These are phyloP conservation scores for Pseudomyrmex concolor DNA, from an alignment of 1,140 invertebrate genomes.

Conservation along the genomic window DNA sequence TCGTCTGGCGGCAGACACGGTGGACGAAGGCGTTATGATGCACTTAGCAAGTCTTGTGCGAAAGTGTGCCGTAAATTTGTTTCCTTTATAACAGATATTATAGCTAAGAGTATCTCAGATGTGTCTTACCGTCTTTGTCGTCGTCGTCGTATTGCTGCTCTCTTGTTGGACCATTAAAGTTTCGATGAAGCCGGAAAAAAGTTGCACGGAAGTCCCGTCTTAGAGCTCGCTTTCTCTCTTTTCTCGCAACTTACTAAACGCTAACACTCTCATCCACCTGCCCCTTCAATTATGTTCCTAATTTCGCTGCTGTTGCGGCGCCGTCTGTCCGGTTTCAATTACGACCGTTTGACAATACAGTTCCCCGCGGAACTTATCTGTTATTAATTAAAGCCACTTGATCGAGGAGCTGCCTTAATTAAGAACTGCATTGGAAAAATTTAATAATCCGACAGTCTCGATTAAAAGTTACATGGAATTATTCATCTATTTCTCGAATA, in stretches of 20 bases:
- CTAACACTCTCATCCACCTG: conserved; percentile 63
- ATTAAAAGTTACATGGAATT: conserved; percentile 60
- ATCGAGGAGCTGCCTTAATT: conserved; percentile 43
- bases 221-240: conserved; percentile 23
- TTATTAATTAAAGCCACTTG: conserved; percentile 46
- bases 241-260: conserved; percentile 38
- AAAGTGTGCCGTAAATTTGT: conserved; percentile 60
- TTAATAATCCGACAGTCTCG: conserved; percentile 48
- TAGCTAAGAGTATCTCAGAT: conserved; percentile 14
- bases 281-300: conserved; percentile 64
- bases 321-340: conserved; percentile 50
- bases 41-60: conserved; percentile 58
- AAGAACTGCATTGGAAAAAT: conserved; percentile 31
- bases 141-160: conserved; percentile 6
- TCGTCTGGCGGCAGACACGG: conserved; percentile 39
- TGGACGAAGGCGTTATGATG: conserved; percentile 62
- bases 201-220: conserved; percentile 14
- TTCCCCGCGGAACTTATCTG: conserved; percentile 42
- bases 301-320: conserved; percentile 29
- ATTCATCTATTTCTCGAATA: conserved; percentile 32
- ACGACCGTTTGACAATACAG: conserved; percentile 47
- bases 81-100: conserved; percentile 42
- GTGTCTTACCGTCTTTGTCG: conserved; percentile 12
- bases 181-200: conserved; percentile 51
- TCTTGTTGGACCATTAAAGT: conserved; percentile 38